Conservation (phyloP, 2,113 vertebrate genomes). For the Trematocara nigrifrons region DNA sequence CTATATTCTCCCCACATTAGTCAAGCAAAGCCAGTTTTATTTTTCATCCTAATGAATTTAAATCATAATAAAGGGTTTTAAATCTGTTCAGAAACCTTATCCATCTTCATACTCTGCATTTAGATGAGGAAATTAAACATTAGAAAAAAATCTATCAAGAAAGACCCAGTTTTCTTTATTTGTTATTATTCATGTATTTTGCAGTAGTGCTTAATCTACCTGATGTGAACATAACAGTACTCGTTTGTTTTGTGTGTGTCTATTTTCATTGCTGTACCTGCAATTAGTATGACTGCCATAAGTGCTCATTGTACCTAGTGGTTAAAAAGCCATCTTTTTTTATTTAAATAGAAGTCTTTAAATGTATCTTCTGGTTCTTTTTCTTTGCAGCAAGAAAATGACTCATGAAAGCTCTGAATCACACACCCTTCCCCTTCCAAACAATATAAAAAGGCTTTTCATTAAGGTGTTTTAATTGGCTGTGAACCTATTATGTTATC, state of each 20-base stretch:
- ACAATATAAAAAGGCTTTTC: conserved; percentile 6
- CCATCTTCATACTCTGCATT: background rate
- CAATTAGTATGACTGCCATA: background rate
- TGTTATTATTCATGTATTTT: background rate
- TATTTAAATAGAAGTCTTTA: background rate
- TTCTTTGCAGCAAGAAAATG: background rate
- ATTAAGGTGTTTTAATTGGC: conserved; percentile 20
- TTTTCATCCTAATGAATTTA: background rate
- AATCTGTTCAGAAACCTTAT: background rate
- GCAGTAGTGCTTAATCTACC: background rate
- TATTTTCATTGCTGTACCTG: background rate
- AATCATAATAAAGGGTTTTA: background rate
- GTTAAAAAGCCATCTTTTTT: background rate
- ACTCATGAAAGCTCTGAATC: background rate
- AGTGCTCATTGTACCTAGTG: background rate
- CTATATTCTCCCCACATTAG: background rate
- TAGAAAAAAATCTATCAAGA: background rate
- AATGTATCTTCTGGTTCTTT: background rate
- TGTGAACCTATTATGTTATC: conserved; percentile 42
- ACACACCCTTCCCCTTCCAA: background rate
- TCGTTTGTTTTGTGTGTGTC: background rate
- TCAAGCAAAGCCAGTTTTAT: background rate
- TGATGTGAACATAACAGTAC: background rate
- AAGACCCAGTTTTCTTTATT: background rate
- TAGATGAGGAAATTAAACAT: background rate